phyloP scores from a whole-genome alignment of 2,888 invertebrate species.

The Amphiduros pacificus region DNA sequence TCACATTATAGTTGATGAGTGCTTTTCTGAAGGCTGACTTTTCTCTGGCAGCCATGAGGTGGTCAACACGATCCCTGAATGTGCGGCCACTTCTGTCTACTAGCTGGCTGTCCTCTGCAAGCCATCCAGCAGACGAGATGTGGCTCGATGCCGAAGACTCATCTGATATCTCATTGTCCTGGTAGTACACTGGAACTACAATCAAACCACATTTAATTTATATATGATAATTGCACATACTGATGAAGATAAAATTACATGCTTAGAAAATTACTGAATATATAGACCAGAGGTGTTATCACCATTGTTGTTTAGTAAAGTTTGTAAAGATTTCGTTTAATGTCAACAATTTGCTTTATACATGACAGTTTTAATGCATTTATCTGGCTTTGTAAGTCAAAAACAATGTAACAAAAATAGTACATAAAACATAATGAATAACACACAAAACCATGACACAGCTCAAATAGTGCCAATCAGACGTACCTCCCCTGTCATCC shows the following conservation, averaged over 20 bases:
- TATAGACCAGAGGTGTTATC: too few species aligned
- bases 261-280: too few species aligned
- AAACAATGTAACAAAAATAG: neutral
- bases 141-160: conserved; percentile 39
- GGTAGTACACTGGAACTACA: conserved; percentile 8
- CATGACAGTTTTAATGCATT: too few species aligned
- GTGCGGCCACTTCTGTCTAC: conserved; percentile 41
- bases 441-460: too few species aligned
- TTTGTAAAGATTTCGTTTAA: too few species aligned
- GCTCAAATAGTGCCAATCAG: neutral
- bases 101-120: conserved; percentile 31
- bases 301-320: too few species aligned
- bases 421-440: too few species aligned
- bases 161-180: neutral
- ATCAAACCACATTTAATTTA: too few species aligned
- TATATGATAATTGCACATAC: too few species aligned
- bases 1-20: conserved; percentile 43
- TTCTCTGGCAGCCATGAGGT: conserved; percentile 48
- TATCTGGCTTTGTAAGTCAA: neutral
- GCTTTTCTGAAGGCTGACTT: conserved; percentile 41
- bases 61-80: conserved; percentile 45
- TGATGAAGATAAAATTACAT: too few species aligned
- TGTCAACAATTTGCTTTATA: too few species aligned
- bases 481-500: conserved; percentile 27
- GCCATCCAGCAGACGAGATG: conserved; percentile 37